Evolutionary conservation across 2,888 invertebrate species (phyloP).

Genomic region (Synergus gifuensis): DNA sequence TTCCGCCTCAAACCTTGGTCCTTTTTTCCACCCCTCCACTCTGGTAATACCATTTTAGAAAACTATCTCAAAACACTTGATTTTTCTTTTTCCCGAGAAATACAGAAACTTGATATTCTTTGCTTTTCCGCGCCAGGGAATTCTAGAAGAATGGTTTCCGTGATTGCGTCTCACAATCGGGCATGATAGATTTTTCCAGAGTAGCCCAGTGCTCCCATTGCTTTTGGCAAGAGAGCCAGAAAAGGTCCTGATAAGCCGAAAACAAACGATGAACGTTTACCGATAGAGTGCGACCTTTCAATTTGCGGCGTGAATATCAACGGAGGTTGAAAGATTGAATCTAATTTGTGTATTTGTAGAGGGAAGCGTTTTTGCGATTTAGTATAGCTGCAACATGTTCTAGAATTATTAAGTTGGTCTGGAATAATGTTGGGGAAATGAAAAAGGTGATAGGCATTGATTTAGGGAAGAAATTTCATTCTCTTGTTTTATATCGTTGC

Average conservation of each 20-base stretch:
- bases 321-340: neutral
- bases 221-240: neutral
- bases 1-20: conserved; percentile 51
- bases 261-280: conserved; percentile 2
- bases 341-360: neutral
- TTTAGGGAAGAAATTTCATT: neutral
- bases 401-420: too few species aligned
- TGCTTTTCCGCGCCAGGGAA: neutral
- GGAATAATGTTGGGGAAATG: neutral
- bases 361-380: neutral
- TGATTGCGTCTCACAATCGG: neutral
- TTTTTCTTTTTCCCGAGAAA: neutral
- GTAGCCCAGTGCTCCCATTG: conserved; percentile 10
- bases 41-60: neutral
- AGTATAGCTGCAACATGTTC: fast-evolving
- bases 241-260: neutral
- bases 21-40: neutral
- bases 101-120: neutral
- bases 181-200: neutral
- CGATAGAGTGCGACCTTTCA: conserved; percentile 20
- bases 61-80: neutral
- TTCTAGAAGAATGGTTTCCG: neutral
- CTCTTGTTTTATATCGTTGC: neutral
- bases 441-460: neutral
- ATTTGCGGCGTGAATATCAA: neutral